A percentile compares a stretch with the other conserved stretches of the same genome.
Evolutionary conservation across 2,888 invertebrate genomes (phyloP).

Genomic region (Andrena trimmerana): DNA sequence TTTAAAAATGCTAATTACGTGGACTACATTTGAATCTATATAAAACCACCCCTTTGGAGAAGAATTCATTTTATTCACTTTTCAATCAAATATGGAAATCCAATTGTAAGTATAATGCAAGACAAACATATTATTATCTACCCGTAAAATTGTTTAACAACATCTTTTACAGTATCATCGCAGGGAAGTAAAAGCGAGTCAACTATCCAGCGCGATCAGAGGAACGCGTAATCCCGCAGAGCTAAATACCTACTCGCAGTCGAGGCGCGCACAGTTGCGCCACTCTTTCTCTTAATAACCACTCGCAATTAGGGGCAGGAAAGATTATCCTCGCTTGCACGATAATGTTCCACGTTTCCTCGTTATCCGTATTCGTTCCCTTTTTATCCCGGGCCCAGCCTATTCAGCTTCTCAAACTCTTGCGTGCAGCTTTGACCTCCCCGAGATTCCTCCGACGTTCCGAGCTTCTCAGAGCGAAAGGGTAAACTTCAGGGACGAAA

Average conservation of each 20-base stretch:
- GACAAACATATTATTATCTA: too few relatives aligned
- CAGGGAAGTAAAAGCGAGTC: background rate
- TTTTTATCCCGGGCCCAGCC: slow-evolving; percentile 35
- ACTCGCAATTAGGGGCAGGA: slow-evolving; percentile 13
- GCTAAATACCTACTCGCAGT: background rate
- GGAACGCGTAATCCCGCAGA: background rate
- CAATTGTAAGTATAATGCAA: too few relatives aligned
- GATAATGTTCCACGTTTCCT: slow-evolving; percentile 38
- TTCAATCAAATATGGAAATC: too few relatives aligned
- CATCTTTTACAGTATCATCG: background rate
- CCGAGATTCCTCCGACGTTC: slow-evolving; percentile 66
- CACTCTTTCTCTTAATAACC: slow-evolving; percentile 20
- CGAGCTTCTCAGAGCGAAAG: slow-evolving; percentile 66
- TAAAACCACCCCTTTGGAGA: too few relatives aligned
- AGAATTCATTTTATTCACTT: too few relatives aligned
- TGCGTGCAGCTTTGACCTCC: slow-evolving; percentile 65
- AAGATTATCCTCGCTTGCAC: slow-evolving; percentile 6
- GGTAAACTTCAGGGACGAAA: slow-evolving; percentile 73
- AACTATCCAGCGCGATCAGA: background rate
- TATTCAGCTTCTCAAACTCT: slow-evolving; percentile 51
- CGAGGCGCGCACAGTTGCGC: background rate
- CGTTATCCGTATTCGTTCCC: slow-evolving; percentile 34
- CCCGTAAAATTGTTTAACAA: too few relatives aligned
- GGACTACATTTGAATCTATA: too few relatives aligned
- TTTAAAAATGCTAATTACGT: too few relatives aligned